Evolutionary conservation across 2,888 invertebrate species (phyloP).

Genomic region (Diarsia brunnea): DNA sequence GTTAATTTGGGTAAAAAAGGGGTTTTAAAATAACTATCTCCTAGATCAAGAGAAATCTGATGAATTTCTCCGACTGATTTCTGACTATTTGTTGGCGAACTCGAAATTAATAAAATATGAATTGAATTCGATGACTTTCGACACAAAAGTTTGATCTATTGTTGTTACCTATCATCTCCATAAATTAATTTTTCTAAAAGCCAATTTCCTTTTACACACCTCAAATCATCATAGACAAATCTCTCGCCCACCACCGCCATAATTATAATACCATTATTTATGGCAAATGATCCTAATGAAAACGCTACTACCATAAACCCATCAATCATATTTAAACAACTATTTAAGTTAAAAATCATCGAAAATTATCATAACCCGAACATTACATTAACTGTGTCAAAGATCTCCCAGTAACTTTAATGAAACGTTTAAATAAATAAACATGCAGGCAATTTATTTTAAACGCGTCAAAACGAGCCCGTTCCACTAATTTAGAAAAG

Average conservation of each 20-base stretch:
- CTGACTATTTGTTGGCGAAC: background rate
- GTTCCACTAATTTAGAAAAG: conserved; percentile 40
- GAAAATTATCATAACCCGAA: conserved; percentile 50
- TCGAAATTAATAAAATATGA: background rate
- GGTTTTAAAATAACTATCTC: background rate
- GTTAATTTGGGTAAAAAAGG: background rate
- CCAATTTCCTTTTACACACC: conserved; percentile 26
- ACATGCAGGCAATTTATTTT: conserved; percentile 14
- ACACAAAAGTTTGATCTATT: conserved; percentile 27
- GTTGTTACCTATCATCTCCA: background rate
- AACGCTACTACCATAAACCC: conserved; percentile 46
- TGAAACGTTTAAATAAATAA: conserved; percentile 30
- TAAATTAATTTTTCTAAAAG: conserved; percentile 27
- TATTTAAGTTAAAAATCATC: conserved; percentile 41
- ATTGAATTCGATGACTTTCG: background rate
- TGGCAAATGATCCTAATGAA: conserved; percentile 49
- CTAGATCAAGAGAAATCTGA: background rate
- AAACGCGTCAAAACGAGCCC: conserved; percentile 26
- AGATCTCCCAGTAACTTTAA: conserved; percentile 27
- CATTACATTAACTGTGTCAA: conserved; percentile 41
- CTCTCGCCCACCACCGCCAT: conserved; percentile 29
- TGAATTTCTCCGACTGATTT: background rate
- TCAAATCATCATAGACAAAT: conserved; percentile 19
- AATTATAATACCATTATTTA: conserved; percentile 54
- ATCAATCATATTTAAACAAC: conserved; percentile 45